Evolutionary conservation across 2,888 invertebrate genomes (phyloP).

Genomic region (Plebejus anna): DNA sequence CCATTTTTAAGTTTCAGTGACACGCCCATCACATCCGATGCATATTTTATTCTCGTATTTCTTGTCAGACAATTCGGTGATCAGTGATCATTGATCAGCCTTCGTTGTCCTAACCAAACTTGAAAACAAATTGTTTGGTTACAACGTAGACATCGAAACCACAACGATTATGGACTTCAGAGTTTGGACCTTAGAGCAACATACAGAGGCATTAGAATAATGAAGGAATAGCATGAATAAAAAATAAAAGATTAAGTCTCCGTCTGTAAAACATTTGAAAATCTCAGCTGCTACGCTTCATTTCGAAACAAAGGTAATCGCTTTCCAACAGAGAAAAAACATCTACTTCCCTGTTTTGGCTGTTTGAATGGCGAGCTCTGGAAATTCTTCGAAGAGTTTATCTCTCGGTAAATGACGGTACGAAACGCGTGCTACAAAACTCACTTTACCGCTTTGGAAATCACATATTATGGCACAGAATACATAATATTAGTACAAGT

Average conservation of each 20-base stretch:
- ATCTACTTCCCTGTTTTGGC: background rate
- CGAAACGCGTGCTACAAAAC: background rate
- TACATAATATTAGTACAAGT: too few relatives aligned
- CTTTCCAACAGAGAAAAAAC: background rate
- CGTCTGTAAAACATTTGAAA: background rate
- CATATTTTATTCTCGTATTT: too few relatives aligned
- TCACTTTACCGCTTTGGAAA: background rate
- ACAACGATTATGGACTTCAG: background rate
- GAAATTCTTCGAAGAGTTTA: background rate
- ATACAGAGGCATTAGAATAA: background rate
- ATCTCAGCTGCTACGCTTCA: background rate
- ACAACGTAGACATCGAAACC: background rate
- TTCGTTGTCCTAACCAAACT: background rate
- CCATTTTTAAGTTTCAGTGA: background rate
- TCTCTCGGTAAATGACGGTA: slow-evolving; percentile 1
- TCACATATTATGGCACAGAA: background rate
- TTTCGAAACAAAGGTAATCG: background rate
- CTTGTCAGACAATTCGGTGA: too few relatives aligned
- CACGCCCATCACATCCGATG: background rate
- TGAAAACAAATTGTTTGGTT: background rate
- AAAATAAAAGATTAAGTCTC: background rate
- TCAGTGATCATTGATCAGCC: too few relatives aligned
- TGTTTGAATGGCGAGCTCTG: background rate
- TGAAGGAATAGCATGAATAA: background rate
- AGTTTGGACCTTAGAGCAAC: background rate